Conservation (phyloP, 2,888 invertebrate species). For the Acanthosepion pharaonis region DNA sequence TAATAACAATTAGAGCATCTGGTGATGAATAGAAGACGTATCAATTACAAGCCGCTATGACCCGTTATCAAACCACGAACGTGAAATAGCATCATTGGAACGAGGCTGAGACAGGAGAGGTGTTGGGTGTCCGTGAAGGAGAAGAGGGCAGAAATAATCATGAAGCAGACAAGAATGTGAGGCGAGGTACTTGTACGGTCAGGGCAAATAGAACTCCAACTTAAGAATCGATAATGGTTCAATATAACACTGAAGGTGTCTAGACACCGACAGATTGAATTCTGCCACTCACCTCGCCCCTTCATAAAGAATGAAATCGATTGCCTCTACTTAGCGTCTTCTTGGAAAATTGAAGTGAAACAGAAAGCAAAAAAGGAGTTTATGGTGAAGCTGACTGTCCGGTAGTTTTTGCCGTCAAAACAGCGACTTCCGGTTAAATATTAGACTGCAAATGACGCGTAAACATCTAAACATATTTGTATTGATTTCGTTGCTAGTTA, state of each 20-base stretch:
- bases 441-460: neutral
- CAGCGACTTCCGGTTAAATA: neutral
- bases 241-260: conserved; percentile 11
- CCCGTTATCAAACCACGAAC: neutral
- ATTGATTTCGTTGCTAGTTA: neutral
- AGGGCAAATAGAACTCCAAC: neutral
- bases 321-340: neutral
- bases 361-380: neutral
- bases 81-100: neutral
- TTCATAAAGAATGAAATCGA: neutral
- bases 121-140: neutral
- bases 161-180: neutral
- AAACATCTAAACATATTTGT: neutral
- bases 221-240: neutral
- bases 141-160: neutral
- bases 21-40: neutral
- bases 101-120: neutral
- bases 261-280: neutral
- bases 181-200: neutral
- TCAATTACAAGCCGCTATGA: neutral
- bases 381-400: too few relatives aligned
- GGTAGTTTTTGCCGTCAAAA: neutral
- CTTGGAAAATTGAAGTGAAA: neutral
- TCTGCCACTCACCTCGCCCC: neutral
- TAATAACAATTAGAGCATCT: neutral